A percentile compares a stretch with the other conserved stretches of the same genome.
Evolutionary conservation across 2,113 vertebrate species (phyloP).

Genomic region (Fregetta grallaria): DNA sequence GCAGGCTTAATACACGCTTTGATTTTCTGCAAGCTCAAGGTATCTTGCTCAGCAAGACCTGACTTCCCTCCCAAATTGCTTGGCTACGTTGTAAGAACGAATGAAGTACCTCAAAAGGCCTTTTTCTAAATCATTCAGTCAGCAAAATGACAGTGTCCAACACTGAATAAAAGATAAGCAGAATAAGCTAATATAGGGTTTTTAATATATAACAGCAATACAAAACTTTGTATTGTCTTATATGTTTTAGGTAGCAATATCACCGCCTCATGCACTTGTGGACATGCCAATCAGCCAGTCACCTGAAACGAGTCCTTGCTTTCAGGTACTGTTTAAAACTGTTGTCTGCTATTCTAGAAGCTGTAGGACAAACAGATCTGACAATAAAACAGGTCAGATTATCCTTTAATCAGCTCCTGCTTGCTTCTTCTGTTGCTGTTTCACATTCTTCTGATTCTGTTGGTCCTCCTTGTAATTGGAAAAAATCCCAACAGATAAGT

Average conservation of each 20-base stretch:
- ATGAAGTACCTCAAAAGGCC: not conserved
- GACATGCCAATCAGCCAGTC: not conserved
- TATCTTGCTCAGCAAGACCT: not conserved
- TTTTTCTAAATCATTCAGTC: not conserved
- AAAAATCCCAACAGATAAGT: not conserved
- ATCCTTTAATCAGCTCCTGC: not conserved
- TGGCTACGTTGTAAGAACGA: not conserved
- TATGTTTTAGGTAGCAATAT: not conserved
- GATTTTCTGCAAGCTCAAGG: not conserved
- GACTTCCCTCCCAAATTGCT: not conserved
- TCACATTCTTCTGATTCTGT: not conserved
- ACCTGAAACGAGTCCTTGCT: not conserved
- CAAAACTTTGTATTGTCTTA: not conserved
- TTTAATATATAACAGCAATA: not conserved
- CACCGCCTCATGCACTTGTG: not conserved
- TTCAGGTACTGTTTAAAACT: not conserved
- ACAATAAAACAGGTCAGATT: not conserved
- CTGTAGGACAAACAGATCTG: not conserved
- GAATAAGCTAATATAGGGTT: not conserved
- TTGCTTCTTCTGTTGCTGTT: not conserved
- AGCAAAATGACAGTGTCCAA: not conserved
- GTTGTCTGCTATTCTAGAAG: not conserved
- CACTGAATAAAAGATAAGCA: not conserved
- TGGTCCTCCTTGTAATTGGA: not conserved
- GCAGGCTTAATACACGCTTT: accelerated